A percentile compares a stretch with the other conserved stretches of the same genome.
phyloP scores from a whole-genome alignment of 2,113 vertebrate species.

The Myotis yumanensis region DNA sequence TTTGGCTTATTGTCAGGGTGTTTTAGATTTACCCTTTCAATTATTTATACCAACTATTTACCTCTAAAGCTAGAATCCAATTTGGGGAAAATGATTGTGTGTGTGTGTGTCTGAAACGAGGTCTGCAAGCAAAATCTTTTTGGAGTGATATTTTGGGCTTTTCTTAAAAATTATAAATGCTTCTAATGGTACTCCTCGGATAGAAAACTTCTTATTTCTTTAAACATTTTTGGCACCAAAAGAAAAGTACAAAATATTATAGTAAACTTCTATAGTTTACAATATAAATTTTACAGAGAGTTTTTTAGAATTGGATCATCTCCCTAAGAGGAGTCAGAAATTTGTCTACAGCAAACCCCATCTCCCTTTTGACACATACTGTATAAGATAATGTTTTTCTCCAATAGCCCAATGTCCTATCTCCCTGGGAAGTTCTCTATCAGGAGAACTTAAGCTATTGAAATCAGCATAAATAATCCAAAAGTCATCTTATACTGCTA shows the following conservation, averaged over 20 bases:
- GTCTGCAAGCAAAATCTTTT: conserved; percentile 17
- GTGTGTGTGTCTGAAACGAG: background rate
- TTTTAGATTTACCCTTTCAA: conserved; percentile 58
- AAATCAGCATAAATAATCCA: conserved; percentile 74
- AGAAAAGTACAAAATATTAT: conserved; percentile 26
- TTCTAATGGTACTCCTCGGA: background rate
- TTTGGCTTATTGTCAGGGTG: background rate
- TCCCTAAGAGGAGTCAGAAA: conserved; percentile 57
- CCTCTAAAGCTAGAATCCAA: conserved; percentile 49
- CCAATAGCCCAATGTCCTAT: conserved; percentile 22
- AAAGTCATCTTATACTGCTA: conserved; percentile 51
- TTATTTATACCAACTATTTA: conserved; percentile 44
- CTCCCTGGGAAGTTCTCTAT: conserved; percentile 38
- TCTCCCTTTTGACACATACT: conserved; percentile 42
- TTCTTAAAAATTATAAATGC: conserved; percentile 33
- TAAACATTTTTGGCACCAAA: conserved; percentile 51
- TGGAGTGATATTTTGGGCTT: background rate
- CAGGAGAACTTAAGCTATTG: conserved; percentile 70
- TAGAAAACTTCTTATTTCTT: conserved; percentile 41
- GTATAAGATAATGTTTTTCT: conserved; percentile 36
- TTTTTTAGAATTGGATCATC: conserved; percentile 38
- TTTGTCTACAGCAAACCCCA: conserved; percentile 28
- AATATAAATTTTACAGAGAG: conserved; percentile 14
- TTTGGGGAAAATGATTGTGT: conserved; percentile 25
- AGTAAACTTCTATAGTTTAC: conserved; percentile 23